phyloP scores from a whole-genome alignment of 2,113 vertebrate species.

The Perca flavescens region DNA sequence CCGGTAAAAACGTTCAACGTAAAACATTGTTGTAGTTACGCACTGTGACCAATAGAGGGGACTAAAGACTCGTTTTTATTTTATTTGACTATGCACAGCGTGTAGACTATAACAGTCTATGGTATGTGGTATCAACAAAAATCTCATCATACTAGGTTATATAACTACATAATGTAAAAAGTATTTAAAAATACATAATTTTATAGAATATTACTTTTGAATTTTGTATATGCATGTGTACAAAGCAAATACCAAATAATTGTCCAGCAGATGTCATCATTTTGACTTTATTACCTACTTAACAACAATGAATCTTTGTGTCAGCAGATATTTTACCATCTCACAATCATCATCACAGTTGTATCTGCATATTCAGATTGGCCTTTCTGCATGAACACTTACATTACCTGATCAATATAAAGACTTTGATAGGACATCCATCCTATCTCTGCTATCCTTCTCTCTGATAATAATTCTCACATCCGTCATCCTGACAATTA shows the following conservation, averaged over 20 bases:
- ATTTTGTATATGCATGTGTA: background rate
- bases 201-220: too few species aligned
- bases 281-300: too few species aligned
- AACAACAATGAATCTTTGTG: background rate
- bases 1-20: background rate
- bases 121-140: background rate
- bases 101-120: too few species aligned
- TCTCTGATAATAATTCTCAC: background rate
- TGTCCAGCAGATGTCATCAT: background rate
- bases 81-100: background rate
- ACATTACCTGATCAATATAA: background rate
- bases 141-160: background rate
- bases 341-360: background rate
- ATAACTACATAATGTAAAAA: background rate
- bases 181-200: background rate
- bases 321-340: background rate
- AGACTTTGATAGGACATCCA: background rate
- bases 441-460: background rate
- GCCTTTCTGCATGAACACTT: background rate
- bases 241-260: background rate
- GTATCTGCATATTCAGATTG: background rate
- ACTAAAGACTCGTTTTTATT: background rate
- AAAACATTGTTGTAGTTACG: background rate
- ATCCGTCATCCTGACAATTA: too few species aligned
- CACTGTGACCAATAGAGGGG: background rate